Evolutionary conservation across 2,888 invertebrate species (phyloP).

Genomic region (Xiphydria camelus): DNA sequence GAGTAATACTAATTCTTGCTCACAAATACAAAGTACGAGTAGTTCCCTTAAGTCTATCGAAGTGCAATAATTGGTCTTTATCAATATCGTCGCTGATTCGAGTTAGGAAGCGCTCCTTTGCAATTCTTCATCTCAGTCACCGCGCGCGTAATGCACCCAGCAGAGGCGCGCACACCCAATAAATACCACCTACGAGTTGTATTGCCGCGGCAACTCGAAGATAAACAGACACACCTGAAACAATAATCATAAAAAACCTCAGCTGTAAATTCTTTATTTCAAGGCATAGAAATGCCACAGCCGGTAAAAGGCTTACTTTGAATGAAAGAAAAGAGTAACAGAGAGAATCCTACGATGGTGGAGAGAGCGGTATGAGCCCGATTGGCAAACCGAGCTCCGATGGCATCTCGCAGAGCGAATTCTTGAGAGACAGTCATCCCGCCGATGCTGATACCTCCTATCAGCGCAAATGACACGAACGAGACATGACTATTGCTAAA

Average conservation of each 20-base stretch:
- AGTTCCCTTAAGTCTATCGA: too few species aligned
- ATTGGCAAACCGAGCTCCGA: conserved; percentile 32
- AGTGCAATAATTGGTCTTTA: too few species aligned
- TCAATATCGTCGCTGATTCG: too few species aligned
- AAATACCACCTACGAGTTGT: conserved; percentile 35
- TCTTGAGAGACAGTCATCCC: conserved; percentile 32
- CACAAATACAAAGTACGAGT: too few species aligned
- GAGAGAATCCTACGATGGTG: conserved; percentile 32
- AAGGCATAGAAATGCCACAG: too few species aligned
- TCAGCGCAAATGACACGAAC: conserved; percentile 24
- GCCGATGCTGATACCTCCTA: conserved; percentile 34
- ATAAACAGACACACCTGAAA: too few species aligned
- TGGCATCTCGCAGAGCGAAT: conserved; percentile 31
- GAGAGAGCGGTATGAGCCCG: conserved; percentile 32
- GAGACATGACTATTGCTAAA: conserved; percentile 15
- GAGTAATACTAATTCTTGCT: too few species aligned
- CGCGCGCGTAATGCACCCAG: conserved; percentile 27
- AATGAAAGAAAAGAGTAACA: conserved; percentile 33
- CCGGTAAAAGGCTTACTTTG: conserved; percentile 26
- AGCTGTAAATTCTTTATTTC: too few species aligned
- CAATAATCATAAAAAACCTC: too few species aligned
- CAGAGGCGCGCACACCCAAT: conserved; percentile 33
- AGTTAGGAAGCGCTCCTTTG: too few species aligned
- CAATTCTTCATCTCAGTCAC: conserved; percentile 14
- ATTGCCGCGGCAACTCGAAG: conserved; percentile 24